Evolutionary conservation across 2,797 vertebrate species (phyloP).

Genomic region (Lateolabrax maculatus): DNA sequence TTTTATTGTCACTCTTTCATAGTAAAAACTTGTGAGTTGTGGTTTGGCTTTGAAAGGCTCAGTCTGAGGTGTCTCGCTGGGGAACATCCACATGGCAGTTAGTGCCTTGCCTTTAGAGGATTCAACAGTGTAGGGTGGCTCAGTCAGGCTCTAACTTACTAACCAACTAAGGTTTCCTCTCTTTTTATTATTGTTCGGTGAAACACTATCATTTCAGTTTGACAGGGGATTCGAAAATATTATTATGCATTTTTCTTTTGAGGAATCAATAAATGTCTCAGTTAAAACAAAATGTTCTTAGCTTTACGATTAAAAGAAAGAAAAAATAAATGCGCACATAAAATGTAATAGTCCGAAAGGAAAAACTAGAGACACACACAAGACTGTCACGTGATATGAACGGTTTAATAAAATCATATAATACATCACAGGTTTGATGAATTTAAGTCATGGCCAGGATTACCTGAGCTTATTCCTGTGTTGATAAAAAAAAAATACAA

Average conservation of each 20-base stretch:
- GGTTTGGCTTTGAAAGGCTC: neutral
- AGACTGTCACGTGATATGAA: slow-evolving; percentile 23
- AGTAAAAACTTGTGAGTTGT: neutral
- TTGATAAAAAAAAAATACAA: slow-evolving; percentile 66
- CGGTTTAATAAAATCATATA: slow-evolving; percentile 72
- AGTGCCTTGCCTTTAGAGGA: neutral
- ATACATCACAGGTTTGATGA: slow-evolving; percentile 55
- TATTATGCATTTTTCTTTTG: neutral
- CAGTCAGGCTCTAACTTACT: neutral
- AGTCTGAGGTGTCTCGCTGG: neutral
- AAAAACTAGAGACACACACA: slow-evolving; percentile 19
- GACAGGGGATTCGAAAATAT: neutral
- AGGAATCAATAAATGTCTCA: neutral
- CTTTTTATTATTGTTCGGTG: neutral
- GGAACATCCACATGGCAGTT: neutral
- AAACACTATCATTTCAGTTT: neutral
- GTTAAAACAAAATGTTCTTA: neutral
- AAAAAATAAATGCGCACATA: neutral
- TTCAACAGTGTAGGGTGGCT: neutral
- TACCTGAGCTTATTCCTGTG: slow-evolving; percentile 69
- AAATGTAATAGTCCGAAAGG: neutral
- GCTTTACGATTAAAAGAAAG: neutral
- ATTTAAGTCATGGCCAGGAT: slow-evolving; percentile 62
- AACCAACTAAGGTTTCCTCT: neutral
- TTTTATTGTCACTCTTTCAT: neutral